A percentile compares a stretch with the other conserved stretches of the same genome.
Conservation (phyloP, 2,888 invertebrate species). For the Lepetodrilus schrolli region DNA sequence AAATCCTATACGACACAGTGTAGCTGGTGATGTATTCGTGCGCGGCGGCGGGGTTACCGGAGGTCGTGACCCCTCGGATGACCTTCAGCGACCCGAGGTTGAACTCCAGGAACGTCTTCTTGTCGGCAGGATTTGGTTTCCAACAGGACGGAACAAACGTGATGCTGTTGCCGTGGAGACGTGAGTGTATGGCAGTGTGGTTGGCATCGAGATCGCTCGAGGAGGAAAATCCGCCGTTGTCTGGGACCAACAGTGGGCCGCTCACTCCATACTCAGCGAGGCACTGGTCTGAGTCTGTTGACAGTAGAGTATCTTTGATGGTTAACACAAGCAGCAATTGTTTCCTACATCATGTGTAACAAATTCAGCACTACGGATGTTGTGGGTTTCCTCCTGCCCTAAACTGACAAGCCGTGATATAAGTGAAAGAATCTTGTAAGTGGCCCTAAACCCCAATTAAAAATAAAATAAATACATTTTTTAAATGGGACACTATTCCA, state of each 20-base stretch:
- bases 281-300: constrained; percentile 48
- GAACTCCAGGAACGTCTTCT: constrained; percentile 35
- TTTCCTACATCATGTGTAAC: too few species aligned
- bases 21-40: constrained; percentile 59
- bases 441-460: too few species aligned
- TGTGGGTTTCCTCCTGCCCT: too few species aligned
- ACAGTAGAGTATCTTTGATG: too few species aligned
- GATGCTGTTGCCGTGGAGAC: constrained; percentile 44
- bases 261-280: constrained; percentile 59
- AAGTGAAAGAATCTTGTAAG: too few species aligned
- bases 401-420: too few species aligned
- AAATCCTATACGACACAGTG: constrained; percentile 45
- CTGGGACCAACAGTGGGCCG: constrained; percentile 56
- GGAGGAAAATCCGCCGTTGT: constrained; percentile 45
- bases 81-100: constrained; percentile 34
- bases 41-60: constrained; percentile 48
- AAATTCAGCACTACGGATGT: too few species aligned
- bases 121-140: constrained; percentile 42
- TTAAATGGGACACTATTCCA: too few species aligned
- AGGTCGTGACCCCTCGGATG: constrained; percentile 52
- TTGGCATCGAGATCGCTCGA: constrained; percentile 43
- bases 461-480: too few species aligned
- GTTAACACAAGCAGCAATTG: too few species aligned
- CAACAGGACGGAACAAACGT: constrained; percentile 45
- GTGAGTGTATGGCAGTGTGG: constrained; percentile 47